Base-by-base conservation (phyloP, 2,113 vertebrate species). In the Saguinus midas region DNA sequence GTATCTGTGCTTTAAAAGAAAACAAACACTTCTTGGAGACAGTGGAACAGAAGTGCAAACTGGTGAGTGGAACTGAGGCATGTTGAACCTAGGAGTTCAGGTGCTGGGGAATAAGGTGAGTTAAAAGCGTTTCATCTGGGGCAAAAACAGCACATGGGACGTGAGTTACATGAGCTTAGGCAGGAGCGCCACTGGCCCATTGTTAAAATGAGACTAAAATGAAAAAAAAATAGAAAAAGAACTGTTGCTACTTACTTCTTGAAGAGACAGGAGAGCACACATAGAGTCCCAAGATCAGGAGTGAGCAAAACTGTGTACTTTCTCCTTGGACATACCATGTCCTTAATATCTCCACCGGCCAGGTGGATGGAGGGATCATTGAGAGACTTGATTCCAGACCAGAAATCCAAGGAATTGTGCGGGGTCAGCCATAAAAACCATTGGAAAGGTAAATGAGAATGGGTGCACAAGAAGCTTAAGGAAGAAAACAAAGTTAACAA, bases 131-230 rank as follows among this genome's bases (percentile, higher is more conserved):
- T 92, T 21, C 1, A 0, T 48, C 25, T 40, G 6, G 58, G 45
- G n/a, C 5, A 64, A 2, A 70, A 55, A 81, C 17, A 68, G 13
- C 27, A 84, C 40, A 35, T 20, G 40, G 13, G 52, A 93, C 21
- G 6, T 66, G 40, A 57, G 70, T 57, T 85, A 45, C 8, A 78
- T 16, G 4, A 37, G 9, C 8, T 45, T 64, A 37, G 3, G 6
- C 29, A 5, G 3, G 12, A 70, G 5, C 14, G 37, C 23, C 35
- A 27, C 0, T 0, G 10, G 6, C 72, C 17, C 16, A 82, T 55
- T n/a, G 37, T 10, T 55, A 27, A 97, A 94, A 82, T 70, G 50
- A 45, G 5, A 5, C 9, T 40, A 6, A 29, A 43, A 83, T 25
- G 18, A 11, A 45, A 32, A 43, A 83, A 43, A 29, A 6, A 23